Percentiles rank a stretch among this genome's conserved stretches.
Conservation (phyloP, 2,888 invertebrate genomes). For the Penaeus monodon region DNA sequence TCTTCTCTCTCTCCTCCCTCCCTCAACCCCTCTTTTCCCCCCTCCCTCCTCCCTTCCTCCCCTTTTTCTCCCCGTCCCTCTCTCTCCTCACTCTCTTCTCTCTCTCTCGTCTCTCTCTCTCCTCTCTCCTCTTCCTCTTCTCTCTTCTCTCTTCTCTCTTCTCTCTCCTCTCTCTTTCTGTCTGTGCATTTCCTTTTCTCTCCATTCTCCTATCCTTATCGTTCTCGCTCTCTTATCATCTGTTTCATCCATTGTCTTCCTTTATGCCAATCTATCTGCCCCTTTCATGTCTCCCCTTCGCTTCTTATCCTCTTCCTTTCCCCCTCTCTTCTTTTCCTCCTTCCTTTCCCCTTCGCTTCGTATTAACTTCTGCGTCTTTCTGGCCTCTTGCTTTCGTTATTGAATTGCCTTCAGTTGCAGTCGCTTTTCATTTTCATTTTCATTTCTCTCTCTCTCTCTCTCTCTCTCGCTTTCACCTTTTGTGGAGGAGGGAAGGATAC, state of each 20-base stretch:
- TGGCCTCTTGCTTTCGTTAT: too few species aligned
- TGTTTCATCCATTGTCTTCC: neutral
- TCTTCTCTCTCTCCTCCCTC: too few species aligned
- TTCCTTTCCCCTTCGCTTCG: neutral
- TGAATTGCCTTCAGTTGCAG: too few species aligned
- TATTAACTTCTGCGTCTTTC: too few species aligned
- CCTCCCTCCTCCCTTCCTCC: neutral
- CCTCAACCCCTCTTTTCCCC: too few species aligned
- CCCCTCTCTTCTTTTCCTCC: neutral
- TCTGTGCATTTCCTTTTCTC: neutral
- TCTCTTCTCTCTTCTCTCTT: neutral
- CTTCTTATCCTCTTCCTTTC: neutral
- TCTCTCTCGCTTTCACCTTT: neutral
- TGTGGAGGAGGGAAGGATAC: neutral
- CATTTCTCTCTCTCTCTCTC: too few species aligned
- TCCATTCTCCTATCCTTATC: neutral
- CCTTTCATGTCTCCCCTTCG: neutral
- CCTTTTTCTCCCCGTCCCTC: neutral
- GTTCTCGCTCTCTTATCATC: neutral
- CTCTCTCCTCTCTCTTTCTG: neutral
- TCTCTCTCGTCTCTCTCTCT: too few species aligned
- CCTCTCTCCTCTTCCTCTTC: neutral
- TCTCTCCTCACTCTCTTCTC: too few species aligned
- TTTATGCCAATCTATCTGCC: neutral
- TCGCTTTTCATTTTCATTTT: too few species aligned